Base-by-base conservation (phyloP, 1,140 invertebrate genomes). In the Phymorhynchus buccinoides region DNA sequence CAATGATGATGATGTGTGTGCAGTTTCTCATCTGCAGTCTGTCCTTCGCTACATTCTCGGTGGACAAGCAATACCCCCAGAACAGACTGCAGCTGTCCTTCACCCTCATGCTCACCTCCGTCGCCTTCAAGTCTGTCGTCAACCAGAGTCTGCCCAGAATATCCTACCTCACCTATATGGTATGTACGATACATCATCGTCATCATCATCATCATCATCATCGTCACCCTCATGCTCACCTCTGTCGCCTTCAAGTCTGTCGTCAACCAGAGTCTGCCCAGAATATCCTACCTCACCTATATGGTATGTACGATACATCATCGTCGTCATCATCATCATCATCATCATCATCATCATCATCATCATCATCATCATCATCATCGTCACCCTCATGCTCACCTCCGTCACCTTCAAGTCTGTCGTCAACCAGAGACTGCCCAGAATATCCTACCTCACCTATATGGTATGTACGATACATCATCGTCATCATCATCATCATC, bases 41-140 rank as follows among this genome's bases (percentile, higher is more conserved):
- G 85, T 91, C 92, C 41, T 94, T 94, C 89, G 91, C 93, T 30
- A 93, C 93, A 86, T 94, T 94, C 89, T 91, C 92, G n/a, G 92
- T 94, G 71, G 86, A 91, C 32, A 91, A 91, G 41, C 86, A 88
- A 27, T 85, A 89, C 22, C 92, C 93, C 56, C 90, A 94, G 86
- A 93, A 93, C 86, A 89, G 93, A 12, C 89, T 94, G 12, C 92
- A 93, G 82, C 87, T 93, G 79, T 90, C 91, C 35, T 92, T 91
- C 85, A 91, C 90, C 2, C 86, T 91, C 16, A 88, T 92, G 37
- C 89, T 92, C 7, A 92, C 91, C 16, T 89, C 91, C 22, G 91
- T 92, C 12, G 92, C 93, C 35, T 93, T 93, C 86, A 93, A 93
- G 86, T 93, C 92, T 75, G 92, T 93, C 32, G 92, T 93, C 56